A percentile compares a stretch with the other conserved stretches of the same genome.
phyloP scores from a whole-genome alignment of 2,797 vertebrate species.

The Neosilurus mollespiculum region DNA sequence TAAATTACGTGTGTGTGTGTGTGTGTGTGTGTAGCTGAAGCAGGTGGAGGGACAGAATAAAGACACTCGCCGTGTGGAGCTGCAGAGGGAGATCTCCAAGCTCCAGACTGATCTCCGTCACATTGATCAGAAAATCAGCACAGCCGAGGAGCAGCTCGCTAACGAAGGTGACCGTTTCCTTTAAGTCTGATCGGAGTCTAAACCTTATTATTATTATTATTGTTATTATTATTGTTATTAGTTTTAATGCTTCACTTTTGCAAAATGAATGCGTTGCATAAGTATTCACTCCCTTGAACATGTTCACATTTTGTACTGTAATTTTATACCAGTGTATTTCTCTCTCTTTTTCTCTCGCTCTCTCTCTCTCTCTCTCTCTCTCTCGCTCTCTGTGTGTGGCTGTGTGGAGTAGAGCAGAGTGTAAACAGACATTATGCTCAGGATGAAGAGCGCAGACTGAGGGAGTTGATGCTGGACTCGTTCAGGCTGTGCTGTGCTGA shows the following conservation, averaged over 20 bases:
- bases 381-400: neutral
- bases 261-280: neutral
- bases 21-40: slow-evolving; percentile 56
- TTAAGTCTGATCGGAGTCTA: neutral
- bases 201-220: neutral
- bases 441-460: slow-evolving; percentile 63
- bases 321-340: neutral
- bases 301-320: neutral
- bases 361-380: neutral
- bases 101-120: slow-evolving; percentile 71
- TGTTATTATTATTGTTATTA: neutral
- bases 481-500: slow-evolving; percentile 63
- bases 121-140: slow-evolving; percentile 73
- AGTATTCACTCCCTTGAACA: neutral
- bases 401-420: slow-evolving; percentile 64
- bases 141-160: slow-evolving; percentile 71
- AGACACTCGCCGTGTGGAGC: slow-evolving; percentile 62
- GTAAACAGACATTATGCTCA: slow-evolving; percentile 59
- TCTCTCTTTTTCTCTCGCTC: neutral
- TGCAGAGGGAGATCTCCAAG: slow-evolving; percentile 72
- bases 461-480: slow-evolving; percentile 69
- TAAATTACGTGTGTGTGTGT: neutral
- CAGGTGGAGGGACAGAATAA: slow-evolving; percentile 66
- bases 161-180: slow-evolving; percentile 64
- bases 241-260: neutral